Evolutionary conservation across 2,113 vertebrate genomes (phyloP).

Genomic region (Poeciliopsis occidentalis): DNA sequence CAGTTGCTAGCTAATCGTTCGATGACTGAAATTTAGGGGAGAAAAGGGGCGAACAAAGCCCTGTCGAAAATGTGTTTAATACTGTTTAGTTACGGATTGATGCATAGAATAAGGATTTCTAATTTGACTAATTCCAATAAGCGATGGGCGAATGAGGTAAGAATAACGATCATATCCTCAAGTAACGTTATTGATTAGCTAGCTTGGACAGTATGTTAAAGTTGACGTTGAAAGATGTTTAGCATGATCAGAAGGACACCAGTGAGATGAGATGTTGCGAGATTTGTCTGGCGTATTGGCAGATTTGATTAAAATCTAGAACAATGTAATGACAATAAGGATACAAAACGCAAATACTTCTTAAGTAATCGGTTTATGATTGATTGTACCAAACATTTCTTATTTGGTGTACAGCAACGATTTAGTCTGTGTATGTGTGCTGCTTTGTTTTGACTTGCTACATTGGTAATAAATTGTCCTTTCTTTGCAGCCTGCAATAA

Average conservation of each 20-base stretch:
- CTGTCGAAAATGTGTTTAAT: neutral
- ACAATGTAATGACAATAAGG: neutral
- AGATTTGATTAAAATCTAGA: neutral
- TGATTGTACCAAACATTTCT: neutral
- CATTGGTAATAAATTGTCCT: neutral
- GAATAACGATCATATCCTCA: neutral
- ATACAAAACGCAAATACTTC: neutral
- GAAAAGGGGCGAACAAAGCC: neutral
- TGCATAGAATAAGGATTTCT: neutral
- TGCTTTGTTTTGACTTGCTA: neutral
- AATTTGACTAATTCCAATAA: neutral
- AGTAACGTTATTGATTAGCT: constrained; percentile 16
- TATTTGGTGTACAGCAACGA: neutral
- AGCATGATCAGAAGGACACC: too few relatives aligned
- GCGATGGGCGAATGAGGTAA: constrained; percentile 33
- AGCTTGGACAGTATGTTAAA: constrained; percentile 15
- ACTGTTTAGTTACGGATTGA: neutral
- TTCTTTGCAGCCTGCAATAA: neutral
- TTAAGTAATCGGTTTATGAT: neutral
- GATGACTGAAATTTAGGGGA: neutral
- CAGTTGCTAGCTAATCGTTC: constrained; percentile 70
- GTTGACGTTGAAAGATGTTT: neutral
- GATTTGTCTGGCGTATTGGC: neutral
- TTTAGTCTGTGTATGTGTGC: neutral
- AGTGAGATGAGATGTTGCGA: neutral